A percentile compares a stretch with the other conserved stretches of the same genome.
These are phyloP conservation scores for Alligator mississippiensis DNA, from an alignment of 2,113 vertebrate genomes.

Conservation along the genomic window DNA sequence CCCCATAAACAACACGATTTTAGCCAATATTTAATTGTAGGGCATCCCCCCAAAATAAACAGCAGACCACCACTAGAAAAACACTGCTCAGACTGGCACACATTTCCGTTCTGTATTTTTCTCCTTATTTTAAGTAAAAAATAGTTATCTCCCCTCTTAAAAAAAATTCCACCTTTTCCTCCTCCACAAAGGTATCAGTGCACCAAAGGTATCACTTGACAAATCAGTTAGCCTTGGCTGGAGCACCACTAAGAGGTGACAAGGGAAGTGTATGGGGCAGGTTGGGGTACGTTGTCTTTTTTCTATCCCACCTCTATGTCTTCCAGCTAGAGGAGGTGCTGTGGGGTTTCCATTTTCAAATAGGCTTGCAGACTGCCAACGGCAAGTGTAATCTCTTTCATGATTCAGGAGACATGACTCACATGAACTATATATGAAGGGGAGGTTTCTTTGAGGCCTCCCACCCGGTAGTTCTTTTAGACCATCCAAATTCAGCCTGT, in stretches of 20 bases:
- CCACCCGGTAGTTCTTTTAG: background rate
- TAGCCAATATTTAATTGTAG: background rate
- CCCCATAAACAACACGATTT: slow-evolving; percentile 2
- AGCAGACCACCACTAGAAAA: background rate
- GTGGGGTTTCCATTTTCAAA: slow-evolving; percentile 47
- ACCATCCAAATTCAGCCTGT: background rate
- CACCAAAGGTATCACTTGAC: background rate
- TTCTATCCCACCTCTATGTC: background rate
- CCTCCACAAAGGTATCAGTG: background rate
- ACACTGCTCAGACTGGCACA: background rate
- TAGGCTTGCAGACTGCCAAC: background rate
- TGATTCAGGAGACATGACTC: slow-evolving; percentile 38
- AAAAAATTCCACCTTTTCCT: background rate
- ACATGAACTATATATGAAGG: slow-evolving; percentile 30
- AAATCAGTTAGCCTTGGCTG: background rate
- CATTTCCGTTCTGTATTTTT: background rate
- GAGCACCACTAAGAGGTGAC: background rate
- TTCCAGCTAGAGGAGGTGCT: background rate
- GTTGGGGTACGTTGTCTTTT: background rate
- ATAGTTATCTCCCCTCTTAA: background rate
- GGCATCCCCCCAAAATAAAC: background rate
- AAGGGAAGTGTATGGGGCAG: background rate
- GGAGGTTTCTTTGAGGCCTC: slow-evolving; percentile 17
- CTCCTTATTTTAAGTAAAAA: background rate
- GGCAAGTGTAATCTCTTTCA: slow-evolving; percentile 34